A percentile compares a stretch with the other conserved stretches of the same genome.
Evolutionary conservation across 2,888 invertebrate genomes (phyloP).

Genomic region (Lasioglossum zephyrum): DNA sequence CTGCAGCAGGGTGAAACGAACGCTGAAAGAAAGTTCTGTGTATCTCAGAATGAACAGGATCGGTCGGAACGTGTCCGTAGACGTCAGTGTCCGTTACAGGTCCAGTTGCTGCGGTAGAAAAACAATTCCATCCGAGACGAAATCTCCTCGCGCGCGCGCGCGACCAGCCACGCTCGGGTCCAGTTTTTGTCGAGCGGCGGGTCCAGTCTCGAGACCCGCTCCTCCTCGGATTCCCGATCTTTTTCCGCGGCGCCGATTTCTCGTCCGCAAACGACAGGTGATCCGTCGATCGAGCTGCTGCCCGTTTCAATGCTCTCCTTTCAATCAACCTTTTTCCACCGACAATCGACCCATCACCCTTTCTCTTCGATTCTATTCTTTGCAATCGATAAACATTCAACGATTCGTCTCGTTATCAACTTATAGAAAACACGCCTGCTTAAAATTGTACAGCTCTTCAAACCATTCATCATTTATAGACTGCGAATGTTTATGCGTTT

Average conservation of each 20-base stretch:
- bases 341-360: not conserved
- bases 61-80: not conserved
- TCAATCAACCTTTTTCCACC: constrained; percentile 11
- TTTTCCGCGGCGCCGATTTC: constrained; percentile 54
- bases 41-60: not conserved
- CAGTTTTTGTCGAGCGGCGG: constrained; percentile 41
- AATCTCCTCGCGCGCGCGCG: constrained; percentile 25
- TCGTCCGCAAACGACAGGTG: constrained; percentile 50
- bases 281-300: constrained; percentile 12
- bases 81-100: constrained; percentile 67
- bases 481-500: too few species aligned
- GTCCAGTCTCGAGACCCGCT: constrained; percentile 12
- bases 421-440: not conserved
- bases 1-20: not conserved
- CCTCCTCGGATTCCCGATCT: constrained; percentile 16
- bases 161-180: constrained; percentile 13
- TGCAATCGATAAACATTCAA: not conserved
- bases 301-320: constrained; percentile 26
- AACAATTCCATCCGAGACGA: constrained; percentile 51
- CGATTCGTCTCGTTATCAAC: not conserved
- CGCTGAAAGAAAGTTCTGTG: not conserved
- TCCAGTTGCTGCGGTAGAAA: constrained; percentile 69
- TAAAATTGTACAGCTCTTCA: not conserved
- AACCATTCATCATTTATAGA: not conserved
- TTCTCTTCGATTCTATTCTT: not conserved